Evolutionary conservation across 2,888 invertebrate genomes (phyloP), one percentile per base, ranked within the genome.

Genomic region (Melipona beecheii): DNA sequence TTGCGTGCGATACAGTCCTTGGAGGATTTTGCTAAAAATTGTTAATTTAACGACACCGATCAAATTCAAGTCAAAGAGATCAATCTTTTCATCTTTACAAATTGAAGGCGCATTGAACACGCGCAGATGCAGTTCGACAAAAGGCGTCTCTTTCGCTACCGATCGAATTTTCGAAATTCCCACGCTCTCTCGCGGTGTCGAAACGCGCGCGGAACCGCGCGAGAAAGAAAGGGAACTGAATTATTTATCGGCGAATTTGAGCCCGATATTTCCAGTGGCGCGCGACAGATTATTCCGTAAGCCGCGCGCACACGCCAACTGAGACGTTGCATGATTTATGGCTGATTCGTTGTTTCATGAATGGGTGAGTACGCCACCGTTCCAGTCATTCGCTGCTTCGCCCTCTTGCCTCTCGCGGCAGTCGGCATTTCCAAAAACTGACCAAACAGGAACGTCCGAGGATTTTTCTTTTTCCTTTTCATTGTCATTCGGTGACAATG

Each of bases 1-100:
- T 17, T n/a, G 4, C 43, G 13, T 50, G 31, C 13, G 24, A 60
- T 27, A 27, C 24, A 9, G 0, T 43, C 62, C 11, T 2, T 21
- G 4, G 11, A 19, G 11, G 11, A 60, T 17, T 27, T 27, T 60
- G 5, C 17, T 17, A 27, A 24, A 17, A 15, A 3, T 31, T 4
- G 31, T 43, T 43, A 43, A 43, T 43, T 43, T 11, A 43, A 43
- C 0, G 43, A 43, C 43, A 43, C 9, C 9, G 27, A 0, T 43
- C 9, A 43, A 43, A 73, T 75, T 65, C 56, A 68, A 82, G 83
- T 86, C 83, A 60, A 78, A 88, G 31, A 87, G 90, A 90, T 90
- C 92, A 92, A 92, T 92, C 91, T 91, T 3, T 31, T 31, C 31
- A 31, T 31, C 2, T 31, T 3, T 31, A 31, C 31, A 31, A 31